Conservation (phyloP, 2,797 vertebrate genomes). For the Notamacropus eugenii region DNA sequence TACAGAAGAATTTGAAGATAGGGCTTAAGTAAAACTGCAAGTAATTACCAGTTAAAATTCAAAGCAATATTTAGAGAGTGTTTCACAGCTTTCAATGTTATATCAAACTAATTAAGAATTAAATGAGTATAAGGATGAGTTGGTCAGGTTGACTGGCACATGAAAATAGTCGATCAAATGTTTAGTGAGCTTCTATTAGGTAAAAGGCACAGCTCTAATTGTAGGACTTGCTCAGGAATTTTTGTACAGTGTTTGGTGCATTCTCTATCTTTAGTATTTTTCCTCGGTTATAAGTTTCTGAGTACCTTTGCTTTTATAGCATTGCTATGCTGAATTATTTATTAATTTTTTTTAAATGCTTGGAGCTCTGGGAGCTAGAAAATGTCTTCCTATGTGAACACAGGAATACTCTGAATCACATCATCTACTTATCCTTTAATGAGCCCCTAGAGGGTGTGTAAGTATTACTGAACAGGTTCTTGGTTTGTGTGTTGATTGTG, state of each 20-base stretch:
- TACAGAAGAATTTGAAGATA: conserved; percentile 41
- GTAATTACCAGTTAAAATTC: conserved; percentile 66
- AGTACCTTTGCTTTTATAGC: background rate
- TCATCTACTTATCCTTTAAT: conserved; percentile 12
- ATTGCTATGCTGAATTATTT: conserved; percentile 21
- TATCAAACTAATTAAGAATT: conserved; percentile 39
- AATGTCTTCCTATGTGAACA: conserved; percentile 3
- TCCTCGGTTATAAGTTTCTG: conserved; percentile 33
- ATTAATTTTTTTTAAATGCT: conserved; percentile 16
- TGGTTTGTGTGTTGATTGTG: background rate
- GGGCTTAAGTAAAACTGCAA: background rate
- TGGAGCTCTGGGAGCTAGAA: background rate
- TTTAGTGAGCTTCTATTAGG: background rate
- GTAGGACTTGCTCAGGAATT: background rate
- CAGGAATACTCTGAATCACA: background rate
- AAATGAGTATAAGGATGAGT: conserved; percentile 33
- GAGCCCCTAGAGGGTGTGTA: background rate
- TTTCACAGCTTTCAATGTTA: background rate
- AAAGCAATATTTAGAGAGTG: conserved; percentile 59
- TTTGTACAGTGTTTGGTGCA: background rate
- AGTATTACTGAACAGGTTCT: background rate
- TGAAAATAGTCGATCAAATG: background rate
- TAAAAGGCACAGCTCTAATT: background rate
- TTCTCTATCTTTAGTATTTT: conserved; percentile 11
- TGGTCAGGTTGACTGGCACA: background rate